Evolutionary conservation across 2,797 vertebrate species (phyloP), one percentile per base, ranked within the genome.

Genomic region (Chiroxiphia lanceolata): DNA sequence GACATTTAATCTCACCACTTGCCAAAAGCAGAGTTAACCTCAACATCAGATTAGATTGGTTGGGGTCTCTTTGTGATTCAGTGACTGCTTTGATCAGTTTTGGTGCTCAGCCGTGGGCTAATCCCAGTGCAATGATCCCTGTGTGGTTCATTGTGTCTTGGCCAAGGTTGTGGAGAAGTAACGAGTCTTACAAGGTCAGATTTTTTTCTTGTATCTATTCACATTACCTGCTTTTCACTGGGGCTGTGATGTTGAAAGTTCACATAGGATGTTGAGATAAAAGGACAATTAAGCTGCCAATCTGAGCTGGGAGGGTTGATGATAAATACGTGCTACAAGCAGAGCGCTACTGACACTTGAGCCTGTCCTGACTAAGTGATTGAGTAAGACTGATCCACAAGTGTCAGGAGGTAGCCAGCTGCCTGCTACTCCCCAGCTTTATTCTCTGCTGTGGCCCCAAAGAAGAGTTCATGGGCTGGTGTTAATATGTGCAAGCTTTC

Each of bases 401-500:
- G 7, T 38, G 12, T 34, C 0, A 10, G 54, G 31, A 33, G 3
- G 10, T 36, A 69, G n/a, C 13, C 74, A 19, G 4, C 16, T 81
- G 36, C 21, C 74, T 25, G 13, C 33, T 89, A 27, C n/a, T 87
- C 23, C 60, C 31, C 25, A 36, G 51, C 11, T 84, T 70, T 50
- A 21, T 11, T 75, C 9, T 64, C 53, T 63, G 18, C 57, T 63
- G 13, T 51, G 56, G 48, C 44, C 69, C 72, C 70, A 50, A 70
- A 40, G 31, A 44, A 61, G 61, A 75, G 72, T 53, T 85, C 10
- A 2, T 0, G 0, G 29, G 33, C 53, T 95, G 80, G 26, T 3
- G 1, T 79, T 82, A 67, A n/a, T 90, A 63, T 45, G 53, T 72
- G 80, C 44, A 72, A 82, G 29, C 50, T 83, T 95, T 93, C 69